Evolutionary conservation across 2,797 vertebrate species (phyloP).

Genomic region (Sciurus vulgaris): DNA sequence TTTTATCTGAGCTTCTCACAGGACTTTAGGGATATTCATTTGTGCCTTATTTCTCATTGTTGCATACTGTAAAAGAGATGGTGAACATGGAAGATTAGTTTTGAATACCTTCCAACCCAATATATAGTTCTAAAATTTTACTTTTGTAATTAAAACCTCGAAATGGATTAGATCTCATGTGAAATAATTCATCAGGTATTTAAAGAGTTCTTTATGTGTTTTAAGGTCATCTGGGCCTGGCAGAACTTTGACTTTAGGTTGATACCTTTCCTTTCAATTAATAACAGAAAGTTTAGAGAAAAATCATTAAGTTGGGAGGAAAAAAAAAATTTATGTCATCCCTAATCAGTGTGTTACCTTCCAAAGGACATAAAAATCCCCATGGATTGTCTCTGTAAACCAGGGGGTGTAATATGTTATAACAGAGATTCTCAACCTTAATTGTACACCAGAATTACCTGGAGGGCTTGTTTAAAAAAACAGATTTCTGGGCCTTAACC

Average conservation of each 20-base stretch:
- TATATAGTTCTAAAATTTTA: conserved; percentile 35
- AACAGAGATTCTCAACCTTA: background rate
- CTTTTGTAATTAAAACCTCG: conserved; percentile 38
- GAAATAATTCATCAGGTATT: conserved; percentile 15
- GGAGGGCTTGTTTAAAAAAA: background rate
- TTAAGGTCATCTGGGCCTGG: background rate
- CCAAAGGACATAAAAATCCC: background rate
- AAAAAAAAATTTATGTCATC: background rate
- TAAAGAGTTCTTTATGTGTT: conserved; percentile 12
- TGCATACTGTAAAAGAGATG: background rate
- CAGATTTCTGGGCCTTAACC: background rate
- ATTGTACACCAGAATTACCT: background rate
- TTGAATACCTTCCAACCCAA: conserved; percentile 16
- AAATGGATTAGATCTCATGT: conserved; percentile 14
- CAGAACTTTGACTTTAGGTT: background rate
- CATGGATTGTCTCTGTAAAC: background rate
- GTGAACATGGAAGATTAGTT: background rate
- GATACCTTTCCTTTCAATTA: background rate
- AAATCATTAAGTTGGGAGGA: background rate
- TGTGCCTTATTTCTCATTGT: background rate
- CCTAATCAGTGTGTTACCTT: background rate
- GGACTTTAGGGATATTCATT: background rate
- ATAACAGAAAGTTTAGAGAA: background rate
- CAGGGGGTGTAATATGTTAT: background rate
- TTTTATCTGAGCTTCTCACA: conserved; percentile 22